Percentiles rank a stretch among this genome's conserved stretches.
phyloP scores from a whole-genome alignment of 1,140 invertebrate genomes.

The Scaptomyza graminum region DNA sequence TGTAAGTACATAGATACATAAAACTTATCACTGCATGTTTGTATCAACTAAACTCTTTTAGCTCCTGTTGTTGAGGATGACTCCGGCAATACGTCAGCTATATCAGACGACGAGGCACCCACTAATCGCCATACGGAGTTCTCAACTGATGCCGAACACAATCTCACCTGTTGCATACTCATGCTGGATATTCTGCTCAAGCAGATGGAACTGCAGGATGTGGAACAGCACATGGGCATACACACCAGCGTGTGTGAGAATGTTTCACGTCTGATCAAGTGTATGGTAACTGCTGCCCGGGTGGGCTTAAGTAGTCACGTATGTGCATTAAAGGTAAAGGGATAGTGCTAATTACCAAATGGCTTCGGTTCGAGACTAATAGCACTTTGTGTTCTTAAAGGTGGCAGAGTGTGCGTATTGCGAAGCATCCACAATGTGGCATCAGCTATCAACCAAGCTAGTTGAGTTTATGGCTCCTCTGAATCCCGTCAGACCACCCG shows the following conservation, averaged over 20 bases:
- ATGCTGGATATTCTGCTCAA: conserved; percentile 98
- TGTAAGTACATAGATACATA: conserved; percentile 84
- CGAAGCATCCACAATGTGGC: conserved; percentile 96
- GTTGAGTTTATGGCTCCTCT: conserved; percentile 91
- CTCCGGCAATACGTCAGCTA: conserved; percentile 88
- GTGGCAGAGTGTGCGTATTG: conserved; percentile 93
- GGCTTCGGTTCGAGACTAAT: not conserved
- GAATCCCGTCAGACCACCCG: conserved; percentile 89
- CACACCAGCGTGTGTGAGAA: conserved; percentile 90
- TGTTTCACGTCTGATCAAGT: conserved; percentile 91
- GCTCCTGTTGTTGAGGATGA: conserved; percentile 88
- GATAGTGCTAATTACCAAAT: too few species aligned
- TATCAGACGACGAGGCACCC: conserved; percentile 89
- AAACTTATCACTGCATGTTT: not conserved
- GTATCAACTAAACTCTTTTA: conserved; percentile 42
- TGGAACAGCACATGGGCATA: conserved; percentile 92
- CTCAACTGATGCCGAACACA: conserved; percentile 88
- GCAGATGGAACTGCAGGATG: conserved; percentile 97
- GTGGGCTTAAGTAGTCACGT: conserved; percentile 89
- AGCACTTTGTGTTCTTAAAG: conserved; percentile 26
- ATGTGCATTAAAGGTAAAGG: conserved; percentile 86
- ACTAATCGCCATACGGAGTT: conserved; percentile 86
- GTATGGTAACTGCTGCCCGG: conserved; percentile 90
- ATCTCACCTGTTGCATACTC: conserved; percentile 96
- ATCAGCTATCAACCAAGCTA: conserved; percentile 93